Evolutionary conservation across 2,113 vertebrate genomes (phyloP).

Genomic region (Dicentrarchus labrax): DNA sequence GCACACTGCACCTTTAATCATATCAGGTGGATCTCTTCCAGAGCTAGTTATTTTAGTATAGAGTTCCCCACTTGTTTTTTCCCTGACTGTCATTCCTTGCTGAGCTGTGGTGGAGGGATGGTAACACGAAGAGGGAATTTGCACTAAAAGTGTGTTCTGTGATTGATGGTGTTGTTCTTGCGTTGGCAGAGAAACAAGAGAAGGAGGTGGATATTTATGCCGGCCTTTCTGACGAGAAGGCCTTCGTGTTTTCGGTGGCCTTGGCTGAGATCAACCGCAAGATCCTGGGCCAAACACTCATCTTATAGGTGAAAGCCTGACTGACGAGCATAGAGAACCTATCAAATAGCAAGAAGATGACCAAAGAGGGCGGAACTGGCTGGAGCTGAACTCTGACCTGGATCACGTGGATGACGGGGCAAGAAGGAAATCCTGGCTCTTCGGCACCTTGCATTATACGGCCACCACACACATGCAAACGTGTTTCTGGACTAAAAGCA

Average conservation of each 20-base stretch:
- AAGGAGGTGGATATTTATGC: conserved; percentile 98
- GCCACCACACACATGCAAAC: neutral
- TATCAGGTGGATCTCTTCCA: too few species aligned
- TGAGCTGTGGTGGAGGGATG: too few species aligned
- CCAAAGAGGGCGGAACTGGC: conserved; percentile 41
- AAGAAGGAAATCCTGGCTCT: neutral
- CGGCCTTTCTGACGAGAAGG: conserved; percentile 97
- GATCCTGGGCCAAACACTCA: conserved; percentile 98
- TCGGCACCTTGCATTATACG: neutral
- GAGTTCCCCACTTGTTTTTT: too few species aligned
- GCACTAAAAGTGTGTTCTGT: neutral
- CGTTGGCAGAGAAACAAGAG: conserved; percentile 94
- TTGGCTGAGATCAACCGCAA: conserved; percentile 99
- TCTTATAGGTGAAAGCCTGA: conserved; percentile 79
- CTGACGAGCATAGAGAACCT: neutral
- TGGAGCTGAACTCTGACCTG: conserved; percentile 37
- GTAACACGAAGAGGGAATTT: too few species aligned
- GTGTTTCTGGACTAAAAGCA: neutral
- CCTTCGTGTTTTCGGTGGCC: conserved; percentile 98
- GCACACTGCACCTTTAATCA: too few species aligned
- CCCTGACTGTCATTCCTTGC: too few species aligned
- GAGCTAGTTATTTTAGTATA: too few species aligned
- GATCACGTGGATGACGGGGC: neutral
- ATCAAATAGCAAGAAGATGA: conserved; percentile 55
- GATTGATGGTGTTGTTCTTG: conserved; percentile 21